Percentiles rank a stretch among this genome's conserved stretches.
These are phyloP conservation scores for Sarcophaga subvicina DNA, from an alignment of 2,888 invertebrate genomes.

Conservation along the genomic window DNA sequence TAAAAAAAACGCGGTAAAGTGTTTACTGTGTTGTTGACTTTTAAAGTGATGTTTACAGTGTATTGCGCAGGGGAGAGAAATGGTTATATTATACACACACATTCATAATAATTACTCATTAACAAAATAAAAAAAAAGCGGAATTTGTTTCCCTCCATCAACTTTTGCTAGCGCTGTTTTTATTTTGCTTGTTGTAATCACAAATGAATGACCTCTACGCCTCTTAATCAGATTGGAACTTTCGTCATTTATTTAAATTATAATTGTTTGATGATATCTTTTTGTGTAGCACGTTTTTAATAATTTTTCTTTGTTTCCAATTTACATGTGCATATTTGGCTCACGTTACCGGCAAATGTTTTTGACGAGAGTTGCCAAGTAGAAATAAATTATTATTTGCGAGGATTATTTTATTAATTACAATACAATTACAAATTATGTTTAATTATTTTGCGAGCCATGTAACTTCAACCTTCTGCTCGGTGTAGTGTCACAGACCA, in stretches of 20 bases:
- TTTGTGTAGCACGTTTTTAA: constrained; percentile 19
- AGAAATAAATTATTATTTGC: background rate
- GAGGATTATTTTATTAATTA: no score
- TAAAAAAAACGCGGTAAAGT: constrained; percentile 51
- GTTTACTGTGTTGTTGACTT: background rate
- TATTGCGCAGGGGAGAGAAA: background rate
- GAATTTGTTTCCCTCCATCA: constrained; percentile 9
- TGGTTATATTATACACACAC: background rate
- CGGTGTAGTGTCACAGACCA: no score
- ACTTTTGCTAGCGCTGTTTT: background rate
- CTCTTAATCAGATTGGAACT: background rate
- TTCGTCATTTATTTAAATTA: background rate
- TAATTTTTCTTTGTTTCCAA: background rate
- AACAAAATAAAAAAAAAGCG: background rate
- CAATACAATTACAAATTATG: no score
- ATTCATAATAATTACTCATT: background rate
- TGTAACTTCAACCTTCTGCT: no score
- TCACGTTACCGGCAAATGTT: constrained; percentile 19
- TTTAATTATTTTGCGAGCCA: no score
- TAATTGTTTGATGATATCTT: background rate
- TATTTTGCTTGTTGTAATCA: background rate
- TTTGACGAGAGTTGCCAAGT: background rate
- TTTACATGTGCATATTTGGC: background rate
- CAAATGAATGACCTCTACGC: no score
- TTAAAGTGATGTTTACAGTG: background rate